Evolutionary conservation across 2,888 invertebrate species (phyloP), one percentile per base, ranked within the genome.

Genomic region (Plemyria rubiginata): DNA sequence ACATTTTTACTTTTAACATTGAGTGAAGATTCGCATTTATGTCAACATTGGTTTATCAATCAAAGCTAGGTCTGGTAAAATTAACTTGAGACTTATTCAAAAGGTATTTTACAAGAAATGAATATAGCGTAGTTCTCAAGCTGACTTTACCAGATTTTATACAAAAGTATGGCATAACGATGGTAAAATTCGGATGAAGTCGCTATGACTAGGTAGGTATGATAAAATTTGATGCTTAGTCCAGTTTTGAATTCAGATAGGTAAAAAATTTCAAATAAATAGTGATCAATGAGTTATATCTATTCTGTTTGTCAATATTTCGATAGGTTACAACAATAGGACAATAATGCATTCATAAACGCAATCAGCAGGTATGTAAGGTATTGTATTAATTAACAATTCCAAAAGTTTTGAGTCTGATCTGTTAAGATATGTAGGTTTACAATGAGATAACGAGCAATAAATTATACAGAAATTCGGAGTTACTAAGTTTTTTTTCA

Each of bases 1-100:
- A 51, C 46, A 50, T 50, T 43, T 86, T 87, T 87, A 85, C 82
- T 85, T 85, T 82, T 86, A 85, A 88, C 86, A 86, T 83, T 80
- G 67, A 85, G 22, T 60, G 38, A 59, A 64, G 60, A 64, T 32
- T n/a, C n/a, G n/a, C 56, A 41, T 41, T 41, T 41, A 43, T 9
- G 16, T 45, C 16, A 45, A 45, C 16, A 45, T 0, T 4, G 8
- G 51, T 53, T 65, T 58, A 43, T 62, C 60, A 32, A 45, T 54
- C 46, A 53, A 57, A 54, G 41, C 48, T 58, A 12, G 16, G n/a
- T n/a, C 16, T 12, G 48, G 29, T 2, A 57, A 53, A 50, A 53
- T 57, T 9, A 54, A 46, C 46, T 60, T 64, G 32, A 22, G 16
- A 9, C 49, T 32, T 32, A 28, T 29, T 46, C 9, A 12, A 46